Conservation (phyloP, 2,888 invertebrate genomes). For the Brachyptera putata region DNA sequence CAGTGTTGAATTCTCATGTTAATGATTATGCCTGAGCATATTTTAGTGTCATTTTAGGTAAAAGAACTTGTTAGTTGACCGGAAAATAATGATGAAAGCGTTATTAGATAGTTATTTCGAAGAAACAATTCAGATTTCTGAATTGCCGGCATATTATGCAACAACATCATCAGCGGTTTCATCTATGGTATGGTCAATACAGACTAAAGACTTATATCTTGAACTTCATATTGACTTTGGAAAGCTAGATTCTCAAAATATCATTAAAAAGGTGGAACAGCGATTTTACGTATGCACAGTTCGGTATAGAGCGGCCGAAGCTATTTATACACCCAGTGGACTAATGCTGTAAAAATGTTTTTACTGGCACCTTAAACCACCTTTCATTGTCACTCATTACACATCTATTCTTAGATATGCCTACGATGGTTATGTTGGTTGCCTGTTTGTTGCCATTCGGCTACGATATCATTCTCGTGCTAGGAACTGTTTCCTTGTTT, state of each 20-base stretch:
- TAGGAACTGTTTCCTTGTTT: background rate
- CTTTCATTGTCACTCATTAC: background rate
- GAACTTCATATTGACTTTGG: background rate
- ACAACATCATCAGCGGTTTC: background rate
- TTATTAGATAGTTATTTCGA: conserved; percentile 37
- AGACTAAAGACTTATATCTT: no score
- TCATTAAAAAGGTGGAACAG: background rate
- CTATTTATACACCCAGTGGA: background rate
- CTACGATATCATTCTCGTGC: background rate
- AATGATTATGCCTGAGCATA: background rate
- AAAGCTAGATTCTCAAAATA: background rate
- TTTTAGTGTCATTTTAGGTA: background rate
- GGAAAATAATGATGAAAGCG: conserved; percentile 34
- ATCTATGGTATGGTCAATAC: background rate
- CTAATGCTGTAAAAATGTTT: background rate
- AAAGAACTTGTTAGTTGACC: background rate
- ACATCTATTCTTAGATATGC: background rate
- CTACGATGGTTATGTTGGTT: background rate
- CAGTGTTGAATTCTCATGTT: background rate
- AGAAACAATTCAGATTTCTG: conserved; percentile 25
- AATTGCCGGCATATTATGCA: conserved; percentile 25
- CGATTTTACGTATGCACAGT: background rate
- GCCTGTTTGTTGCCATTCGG: background rate
- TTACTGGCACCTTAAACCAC: background rate
- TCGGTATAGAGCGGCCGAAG: background rate